Conservation (phyloP, 2,113 vertebrate species). For the Oenanthe oenanthe region DNA sequence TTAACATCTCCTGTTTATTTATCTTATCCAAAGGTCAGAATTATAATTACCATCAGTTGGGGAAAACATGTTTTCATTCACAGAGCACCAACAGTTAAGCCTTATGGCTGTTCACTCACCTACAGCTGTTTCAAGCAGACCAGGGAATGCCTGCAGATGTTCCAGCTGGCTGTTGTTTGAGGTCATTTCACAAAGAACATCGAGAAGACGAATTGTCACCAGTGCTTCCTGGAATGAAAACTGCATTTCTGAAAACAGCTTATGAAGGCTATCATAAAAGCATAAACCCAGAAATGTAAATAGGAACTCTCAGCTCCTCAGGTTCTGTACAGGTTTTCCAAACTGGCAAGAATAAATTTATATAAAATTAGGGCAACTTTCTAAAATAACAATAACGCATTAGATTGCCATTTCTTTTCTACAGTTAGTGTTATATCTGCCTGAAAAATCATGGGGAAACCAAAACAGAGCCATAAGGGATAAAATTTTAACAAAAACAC, state of each 20-base stretch:
- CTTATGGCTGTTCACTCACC: slow-evolving; percentile 76
- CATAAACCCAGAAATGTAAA: not conserved
- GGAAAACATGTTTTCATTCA: not conserved
- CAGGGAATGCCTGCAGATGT: slow-evolving; percentile 84
- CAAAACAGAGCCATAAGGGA: slow-evolving; percentile 34
- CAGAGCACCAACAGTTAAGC: not conserved
- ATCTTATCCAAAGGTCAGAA: not conserved
- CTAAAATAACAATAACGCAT: not conserved
- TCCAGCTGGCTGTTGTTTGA: slow-evolving; percentile 79
- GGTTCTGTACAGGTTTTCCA: not conserved
- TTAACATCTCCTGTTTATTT: not conserved
- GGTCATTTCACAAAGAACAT: slow-evolving; percentile 93
- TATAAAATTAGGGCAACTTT: not conserved
- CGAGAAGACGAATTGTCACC: slow-evolving; percentile 84
- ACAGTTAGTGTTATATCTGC: not conserved
- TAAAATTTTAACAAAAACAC: slow-evolving; percentile 70
- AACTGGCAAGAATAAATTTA: not conserved
- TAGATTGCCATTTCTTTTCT: not conserved
- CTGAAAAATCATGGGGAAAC: slow-evolving; percentile 23
- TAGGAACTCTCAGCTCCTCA: not conserved
- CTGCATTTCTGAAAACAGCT: slow-evolving; percentile 2
- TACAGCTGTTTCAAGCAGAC: slow-evolving; percentile 81
- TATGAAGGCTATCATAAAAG: not conserved
- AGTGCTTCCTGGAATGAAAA: slow-evolving; percentile 80
- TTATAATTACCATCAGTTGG: not conserved